Conservation (phyloP, 1,140 invertebrate species). For the Zophobas atratus region DNA sequence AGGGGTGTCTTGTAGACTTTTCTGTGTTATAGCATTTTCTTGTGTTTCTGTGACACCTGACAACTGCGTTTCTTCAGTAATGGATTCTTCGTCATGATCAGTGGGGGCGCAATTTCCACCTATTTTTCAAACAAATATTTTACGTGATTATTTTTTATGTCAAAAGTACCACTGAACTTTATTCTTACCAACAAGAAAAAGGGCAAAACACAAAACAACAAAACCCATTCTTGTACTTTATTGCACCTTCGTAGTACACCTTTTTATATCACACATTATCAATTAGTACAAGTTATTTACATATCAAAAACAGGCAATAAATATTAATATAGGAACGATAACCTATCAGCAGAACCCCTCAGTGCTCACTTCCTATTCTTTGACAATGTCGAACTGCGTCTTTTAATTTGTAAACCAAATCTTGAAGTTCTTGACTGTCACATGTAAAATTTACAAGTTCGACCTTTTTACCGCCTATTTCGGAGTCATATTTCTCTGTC, state of each 20-base stretch:
- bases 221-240: constrained; percentile 2
- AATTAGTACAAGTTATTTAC: constrained; percentile 20
- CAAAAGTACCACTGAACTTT: background rate
- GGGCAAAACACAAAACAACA: constrained; percentile 10
- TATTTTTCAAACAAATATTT: too few species aligned
- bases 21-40: too few species aligned
- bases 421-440: constrained; percentile 76
- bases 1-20: background rate
- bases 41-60: too few species aligned
- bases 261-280: constrained; percentile 28
- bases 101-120: too few species aligned
- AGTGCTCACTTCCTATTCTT: constrained; percentile 65
- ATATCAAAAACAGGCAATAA: constrained; percentile 14
- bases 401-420: constrained; percentile 78
- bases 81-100: too few species aligned
- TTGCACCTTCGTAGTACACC: background rate
- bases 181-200: constrained; percentile 1
- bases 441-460: constrained; percentile 74
- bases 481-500: constrained; percentile 63
- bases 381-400: constrained; percentile 76
- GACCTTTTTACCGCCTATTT: constrained; percentile 67
- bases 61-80: too few species aligned
- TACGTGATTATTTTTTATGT: too few species aligned
- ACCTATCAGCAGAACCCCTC: constrained; percentile 8
- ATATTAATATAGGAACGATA: constrained; percentile 27